Conservation (phyloP, 2,113 vertebrate species). For the Ibidorhyncha struthersii region DNA sequence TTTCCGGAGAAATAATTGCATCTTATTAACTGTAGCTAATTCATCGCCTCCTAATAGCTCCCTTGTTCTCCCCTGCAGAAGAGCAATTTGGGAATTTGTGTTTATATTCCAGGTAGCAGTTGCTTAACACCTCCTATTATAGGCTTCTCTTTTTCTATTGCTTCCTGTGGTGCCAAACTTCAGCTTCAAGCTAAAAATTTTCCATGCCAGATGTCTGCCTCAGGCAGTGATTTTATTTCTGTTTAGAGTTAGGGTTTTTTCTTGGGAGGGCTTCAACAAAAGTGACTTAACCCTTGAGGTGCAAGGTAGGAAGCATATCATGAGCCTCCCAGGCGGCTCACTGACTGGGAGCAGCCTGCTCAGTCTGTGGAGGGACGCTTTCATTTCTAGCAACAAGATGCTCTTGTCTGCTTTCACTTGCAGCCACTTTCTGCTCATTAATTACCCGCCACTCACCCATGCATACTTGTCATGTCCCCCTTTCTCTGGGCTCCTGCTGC, state of each 20-base stretch:
- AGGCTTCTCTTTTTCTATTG: background rate
- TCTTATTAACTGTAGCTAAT: constrained; percentile 14
- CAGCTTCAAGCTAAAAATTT: constrained; percentile 33
- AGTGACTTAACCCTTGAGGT: background rate
- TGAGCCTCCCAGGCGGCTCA: background rate
- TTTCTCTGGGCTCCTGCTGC: background rate
- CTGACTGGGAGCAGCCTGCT: background rate
- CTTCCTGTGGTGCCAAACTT: background rate
- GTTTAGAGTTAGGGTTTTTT: background rate
- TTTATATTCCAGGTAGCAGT: background rate
- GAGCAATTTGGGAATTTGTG: background rate
- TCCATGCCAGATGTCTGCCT: constrained; percentile 42
- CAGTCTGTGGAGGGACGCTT: background rate
- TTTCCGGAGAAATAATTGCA: background rate
- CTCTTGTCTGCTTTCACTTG: background rate
- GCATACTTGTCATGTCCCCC: background rate
- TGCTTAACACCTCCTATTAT: background rate
- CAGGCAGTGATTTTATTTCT: constrained; percentile 14
- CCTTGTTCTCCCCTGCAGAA: background rate
- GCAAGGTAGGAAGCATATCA: background rate
- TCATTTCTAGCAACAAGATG: background rate
- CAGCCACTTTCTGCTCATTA: background rate
- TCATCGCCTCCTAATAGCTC: background rate
- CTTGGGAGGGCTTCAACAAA: background rate
- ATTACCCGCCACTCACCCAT: background rate